Base-by-base conservation (phyloP, 1,140 invertebrate genomes). In the Zaprionus inermis region DNA sequence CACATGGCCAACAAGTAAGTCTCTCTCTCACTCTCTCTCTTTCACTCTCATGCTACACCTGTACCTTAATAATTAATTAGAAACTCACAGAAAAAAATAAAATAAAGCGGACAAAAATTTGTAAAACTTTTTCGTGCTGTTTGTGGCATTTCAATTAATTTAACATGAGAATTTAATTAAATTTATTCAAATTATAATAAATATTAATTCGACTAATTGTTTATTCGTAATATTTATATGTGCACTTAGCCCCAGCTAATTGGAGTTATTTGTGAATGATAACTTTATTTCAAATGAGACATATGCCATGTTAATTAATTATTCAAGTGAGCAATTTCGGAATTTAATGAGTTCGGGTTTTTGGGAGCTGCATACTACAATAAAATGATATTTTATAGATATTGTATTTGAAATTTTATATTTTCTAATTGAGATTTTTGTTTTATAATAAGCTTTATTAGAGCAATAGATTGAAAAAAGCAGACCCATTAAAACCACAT, bases 1-100 rank as follows among this genome's bases (percentile, higher is more conserved):
- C 30, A 61, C 77, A 51, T 74, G 36, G 52, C 55, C 76, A 83
- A 79, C 68, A 83, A 79, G 80, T 82, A 81, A 81, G 79, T 81
- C 51, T 57, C n/a, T 28, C 24, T 28, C 24, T 28, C 24, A 5
- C 24, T 24, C 4, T 24, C 22, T 28, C 24, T 28, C 24, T 28
- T 5, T 28, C 24, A 28, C 24, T 28, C 3, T n/a, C n/a, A n/a
- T n/a, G 6, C n/a, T 44, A 18, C n/a, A 44, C 38, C 38, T 16
- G n/a, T 38, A 38, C 36, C 36, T n/a, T 38, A n/a, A 49, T 49
- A 22, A 49, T 49, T 22, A 49, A 22, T 49, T 49, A 49, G 44
- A 4, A 54, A 52, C 44, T 51, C 28, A 44, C 38, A 16, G 7
- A 16, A 16, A 32, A 32, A 32, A 32, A n/a, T n/a, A n/a, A 32